phyloP scores from a whole-genome alignment of 2,888 invertebrate species.

The Megamerina dolium region DNA sequence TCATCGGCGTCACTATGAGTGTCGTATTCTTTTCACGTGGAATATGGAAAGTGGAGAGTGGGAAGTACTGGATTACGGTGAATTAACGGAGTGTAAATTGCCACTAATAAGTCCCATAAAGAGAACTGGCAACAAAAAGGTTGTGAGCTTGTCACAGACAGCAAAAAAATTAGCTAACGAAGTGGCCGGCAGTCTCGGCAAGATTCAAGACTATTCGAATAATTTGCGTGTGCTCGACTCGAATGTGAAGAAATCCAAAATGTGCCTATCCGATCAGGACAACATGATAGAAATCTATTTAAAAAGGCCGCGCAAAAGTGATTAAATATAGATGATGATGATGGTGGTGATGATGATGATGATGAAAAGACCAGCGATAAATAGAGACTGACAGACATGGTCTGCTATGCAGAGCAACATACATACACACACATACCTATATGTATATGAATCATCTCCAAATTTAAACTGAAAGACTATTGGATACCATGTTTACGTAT shows the following conservation, averaged over 20 bases:
- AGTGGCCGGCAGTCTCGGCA: slow-evolving; percentile 31
- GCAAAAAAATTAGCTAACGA: slow-evolving; percentile 44
- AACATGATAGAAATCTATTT: slow-evolving; percentile 48
- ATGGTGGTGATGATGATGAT: neutral
- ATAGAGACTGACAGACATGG: neutral
- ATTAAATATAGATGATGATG: too few species aligned
- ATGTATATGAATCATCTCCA: too few species aligned
- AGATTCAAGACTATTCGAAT: slow-evolving; percentile 38
- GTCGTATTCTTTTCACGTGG: slow-evolving; percentile 48
- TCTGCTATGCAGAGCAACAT: neutral
- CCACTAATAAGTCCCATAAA: slow-evolving; percentile 31
- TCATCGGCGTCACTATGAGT: slow-evolving; percentile 46
- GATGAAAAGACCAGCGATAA: neutral
- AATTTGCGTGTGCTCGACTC: slow-evolving; percentile 46
- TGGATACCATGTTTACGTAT: too few species aligned
- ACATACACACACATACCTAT: neutral
- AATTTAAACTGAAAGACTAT: too few species aligned
- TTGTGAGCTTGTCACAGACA: slow-evolving; percentile 34
- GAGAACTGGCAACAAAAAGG: slow-evolving; percentile 28
- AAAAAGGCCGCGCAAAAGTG: slow-evolving; percentile 29
- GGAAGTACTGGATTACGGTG: slow-evolving; percentile 48
- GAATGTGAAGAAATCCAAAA: slow-evolving; percentile 46
- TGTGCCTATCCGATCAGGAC: slow-evolving; percentile 40
- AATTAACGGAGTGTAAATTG: slow-evolving; percentile 37
- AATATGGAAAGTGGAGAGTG: slow-evolving; percentile 47